These are phyloP conservation scores for Ctenopoma multispine DNA, from an alignment of 2,797 vertebrate species.

Conservation along the genomic window DNA sequence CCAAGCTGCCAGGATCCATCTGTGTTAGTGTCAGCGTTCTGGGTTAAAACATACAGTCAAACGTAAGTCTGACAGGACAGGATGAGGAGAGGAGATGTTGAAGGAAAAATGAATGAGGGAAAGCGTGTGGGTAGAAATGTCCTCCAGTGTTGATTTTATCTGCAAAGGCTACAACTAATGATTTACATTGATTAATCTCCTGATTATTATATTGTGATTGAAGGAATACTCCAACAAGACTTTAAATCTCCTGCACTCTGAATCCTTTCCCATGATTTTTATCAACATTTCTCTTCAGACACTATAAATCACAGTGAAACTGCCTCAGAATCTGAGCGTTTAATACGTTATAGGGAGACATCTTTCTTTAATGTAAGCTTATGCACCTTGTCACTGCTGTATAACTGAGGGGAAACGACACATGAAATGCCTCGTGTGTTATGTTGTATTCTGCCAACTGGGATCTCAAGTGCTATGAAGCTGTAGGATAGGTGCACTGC, in stretches of 20 bases:
- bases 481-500: constrained; percentile 15
- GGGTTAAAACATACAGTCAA: constrained; percentile 52
- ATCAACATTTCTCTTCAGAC: constrained; percentile 10
- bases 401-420: neutral
- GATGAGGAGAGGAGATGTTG: constrained; percentile 17
- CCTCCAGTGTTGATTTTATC: neutral
- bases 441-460: neutral
- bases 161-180: neutral
- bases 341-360: neutral
- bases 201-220: constrained; percentile 25
- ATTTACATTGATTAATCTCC: constrained; percentile 14
- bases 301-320: constrained; percentile 11
- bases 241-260: too few relatives aligned
- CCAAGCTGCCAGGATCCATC: constrained; percentile 54
- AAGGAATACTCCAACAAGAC: too few relatives aligned
- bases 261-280: too few relatives aligned
- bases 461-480: neutral
- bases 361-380: neutral
- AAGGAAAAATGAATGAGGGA: neutral
- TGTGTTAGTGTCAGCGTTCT: constrained; percentile 39
- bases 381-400: neutral
- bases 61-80: too few relatives aligned
- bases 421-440: neutral
- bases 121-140: neutral
- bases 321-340: constrained; percentile 11